phyloP scores from a whole-genome alignment of 2,797 vertebrate genomes.

The Zonotrichia albicollis region DNA sequence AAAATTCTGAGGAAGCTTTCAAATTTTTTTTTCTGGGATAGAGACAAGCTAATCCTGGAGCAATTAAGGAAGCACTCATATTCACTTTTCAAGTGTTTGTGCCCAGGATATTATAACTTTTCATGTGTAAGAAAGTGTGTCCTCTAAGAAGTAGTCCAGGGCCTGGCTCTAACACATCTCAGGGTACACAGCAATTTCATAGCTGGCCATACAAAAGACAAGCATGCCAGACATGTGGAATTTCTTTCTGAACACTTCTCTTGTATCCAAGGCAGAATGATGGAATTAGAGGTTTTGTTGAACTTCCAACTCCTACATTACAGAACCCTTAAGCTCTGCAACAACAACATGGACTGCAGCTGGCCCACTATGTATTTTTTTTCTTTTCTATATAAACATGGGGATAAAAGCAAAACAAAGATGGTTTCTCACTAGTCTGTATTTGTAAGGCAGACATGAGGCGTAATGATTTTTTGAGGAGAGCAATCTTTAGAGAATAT shows the following conservation, averaged over 20 bases:
- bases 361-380: neutral
- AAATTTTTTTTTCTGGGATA: neutral
- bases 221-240: neutral
- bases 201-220: neutral
- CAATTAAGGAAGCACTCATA: neutral
- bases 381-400: neutral
- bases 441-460: neutral
- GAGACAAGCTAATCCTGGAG: neutral
- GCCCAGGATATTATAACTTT: neutral
- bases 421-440: neutral
- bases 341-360: neutral
- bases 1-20: neutral
- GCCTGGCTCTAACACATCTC: neutral
- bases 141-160: neutral
- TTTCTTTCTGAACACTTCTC: neutral
- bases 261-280: neutral
- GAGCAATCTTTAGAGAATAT: neutral
- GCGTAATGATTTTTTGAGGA: neutral
- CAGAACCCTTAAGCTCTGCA: neutral
- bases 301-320: neutral
- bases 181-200: neutral
- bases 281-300: neutral
- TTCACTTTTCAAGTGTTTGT: neutral
- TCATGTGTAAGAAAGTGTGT: neutral
- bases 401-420: neutral